phyloP scores from a whole-genome alignment of 2,113 vertebrate genomes.

The Zingel zingel region DNA sequence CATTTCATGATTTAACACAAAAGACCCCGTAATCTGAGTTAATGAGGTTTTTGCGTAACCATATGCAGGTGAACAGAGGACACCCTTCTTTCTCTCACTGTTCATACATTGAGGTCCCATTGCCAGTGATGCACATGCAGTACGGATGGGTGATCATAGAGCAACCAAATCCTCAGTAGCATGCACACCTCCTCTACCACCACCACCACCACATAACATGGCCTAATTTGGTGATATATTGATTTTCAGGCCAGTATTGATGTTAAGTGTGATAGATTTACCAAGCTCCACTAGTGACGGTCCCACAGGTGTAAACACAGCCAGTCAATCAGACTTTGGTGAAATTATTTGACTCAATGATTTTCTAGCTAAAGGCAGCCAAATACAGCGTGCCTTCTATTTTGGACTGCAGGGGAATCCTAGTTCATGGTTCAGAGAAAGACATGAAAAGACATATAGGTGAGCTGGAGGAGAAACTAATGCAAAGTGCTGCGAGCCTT shows the following conservation, averaged over 20 bases:
- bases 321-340: background rate
- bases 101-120: background rate
- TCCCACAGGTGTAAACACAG: slow-evolving; percentile 26
- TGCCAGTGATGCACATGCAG: slow-evolving; percentile 18
- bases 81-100: background rate
- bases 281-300: background rate
- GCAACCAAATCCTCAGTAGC: background rate
- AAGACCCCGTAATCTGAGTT: background rate
- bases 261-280: slow-evolving; percentile 61
- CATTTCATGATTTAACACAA: background rate
- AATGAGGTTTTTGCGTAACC: background rate
- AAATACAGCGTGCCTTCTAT: background rate
- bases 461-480: slow-evolving; percentile 30
- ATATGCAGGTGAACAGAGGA: background rate
- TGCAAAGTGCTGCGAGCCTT: slow-evolving; percentile 31
- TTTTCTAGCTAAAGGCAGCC: slow-evolving; percentile 8
- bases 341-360: slow-evolving; percentile 6
- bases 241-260: slow-evolving; percentile 34
- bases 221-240: slow-evolving; percentile 40
- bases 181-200: slow-evolving; percentile 6
- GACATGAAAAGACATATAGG: background rate
- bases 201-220: background rate
- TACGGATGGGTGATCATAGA: slow-evolving; percentile 10
- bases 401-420: background rate
- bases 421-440: background rate